A percentile compares a stretch with the other conserved stretches of the same genome.
These are phyloP conservation scores for Spizaetus ornatus DNA, from an alignment of 2,113 vertebrate species.

Conservation along the genomic window DNA sequence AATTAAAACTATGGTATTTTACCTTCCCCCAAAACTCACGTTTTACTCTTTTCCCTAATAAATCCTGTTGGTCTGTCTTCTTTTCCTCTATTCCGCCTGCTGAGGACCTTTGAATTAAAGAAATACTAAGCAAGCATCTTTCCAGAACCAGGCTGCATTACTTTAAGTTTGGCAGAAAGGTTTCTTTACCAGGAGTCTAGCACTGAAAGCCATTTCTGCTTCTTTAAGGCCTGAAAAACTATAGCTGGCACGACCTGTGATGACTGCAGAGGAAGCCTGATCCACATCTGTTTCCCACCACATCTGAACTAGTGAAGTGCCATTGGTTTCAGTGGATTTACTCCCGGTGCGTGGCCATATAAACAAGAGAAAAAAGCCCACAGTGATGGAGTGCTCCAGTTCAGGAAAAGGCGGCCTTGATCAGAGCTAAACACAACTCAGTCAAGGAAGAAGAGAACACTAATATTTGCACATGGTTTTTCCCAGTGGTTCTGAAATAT, in stretches of 20 bases:
- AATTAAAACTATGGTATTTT: background rate
- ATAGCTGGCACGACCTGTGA: background rate
- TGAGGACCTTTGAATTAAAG: background rate
- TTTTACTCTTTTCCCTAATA: background rate
- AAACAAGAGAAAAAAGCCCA: background rate
- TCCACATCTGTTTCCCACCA: background rate
- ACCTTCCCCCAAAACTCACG: background rate
- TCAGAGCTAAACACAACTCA: background rate
- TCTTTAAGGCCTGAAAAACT: background rate
- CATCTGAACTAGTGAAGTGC: background rate
- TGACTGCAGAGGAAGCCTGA: background rate
- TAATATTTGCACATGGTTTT: background rate
- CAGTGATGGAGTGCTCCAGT: background rate
- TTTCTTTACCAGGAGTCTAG: background rate
- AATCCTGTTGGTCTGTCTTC: background rate
- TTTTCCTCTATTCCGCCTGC: background rate
- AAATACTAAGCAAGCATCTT: background rate
- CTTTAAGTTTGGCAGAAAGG: background rate
- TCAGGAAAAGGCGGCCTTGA: background rate
- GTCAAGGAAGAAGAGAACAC: background rate
- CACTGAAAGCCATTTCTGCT: background rate
- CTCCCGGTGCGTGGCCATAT: background rate
- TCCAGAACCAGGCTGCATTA: background rate
- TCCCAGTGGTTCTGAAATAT: conserved; percentile 2
- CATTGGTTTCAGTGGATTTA: background rate